These are phyloP conservation scores for Sander lucioperca DNA, from an alignment of 2,113 vertebrate species.

Conservation along the genomic window DNA sequence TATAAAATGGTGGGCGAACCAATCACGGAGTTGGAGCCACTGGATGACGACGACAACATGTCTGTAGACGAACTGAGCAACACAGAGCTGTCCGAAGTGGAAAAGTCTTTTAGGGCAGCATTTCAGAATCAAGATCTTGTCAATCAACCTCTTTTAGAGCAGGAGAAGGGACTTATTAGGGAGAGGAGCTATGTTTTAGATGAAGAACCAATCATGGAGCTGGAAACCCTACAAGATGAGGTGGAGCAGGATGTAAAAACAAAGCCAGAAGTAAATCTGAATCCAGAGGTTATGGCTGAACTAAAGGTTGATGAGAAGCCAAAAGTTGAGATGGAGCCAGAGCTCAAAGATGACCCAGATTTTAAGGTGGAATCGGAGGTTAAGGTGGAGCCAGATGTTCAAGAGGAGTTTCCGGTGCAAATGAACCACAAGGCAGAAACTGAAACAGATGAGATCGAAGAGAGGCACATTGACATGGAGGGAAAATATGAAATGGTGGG, in stretches of 20 bases:
- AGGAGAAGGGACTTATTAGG: background rate
- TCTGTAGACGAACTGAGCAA: background rate
- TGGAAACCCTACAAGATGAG: constrained; percentile 16
- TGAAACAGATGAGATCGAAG: background rate
- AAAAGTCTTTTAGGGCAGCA: background rate
- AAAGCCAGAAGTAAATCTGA: constrained; percentile 4
- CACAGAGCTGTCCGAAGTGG: background rate
- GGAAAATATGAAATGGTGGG: background rate
- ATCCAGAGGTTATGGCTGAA: background rate
- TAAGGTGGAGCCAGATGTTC: constrained; percentile 1
- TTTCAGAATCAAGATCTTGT: constrained; percentile 17
- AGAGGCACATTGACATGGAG: constrained; percentile 26
- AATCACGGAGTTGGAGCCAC: constrained; percentile 35
- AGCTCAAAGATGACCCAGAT: constrained; percentile 3
- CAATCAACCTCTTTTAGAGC: background rate
- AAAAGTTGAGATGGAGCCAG: background rate
- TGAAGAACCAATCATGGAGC: constrained; percentile 35
- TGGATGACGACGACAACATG: background rate
- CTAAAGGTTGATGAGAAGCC: background rate
- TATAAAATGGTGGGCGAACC: background rate
- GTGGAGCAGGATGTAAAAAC: background rate
- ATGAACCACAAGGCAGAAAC: background rate
- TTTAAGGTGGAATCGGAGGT: background rate
- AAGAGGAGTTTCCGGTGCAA: background rate
- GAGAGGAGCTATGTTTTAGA: background rate